Evolutionary conservation across 2,797 vertebrate species (phyloP).

Genomic region (Strix occidentalis): DNA sequence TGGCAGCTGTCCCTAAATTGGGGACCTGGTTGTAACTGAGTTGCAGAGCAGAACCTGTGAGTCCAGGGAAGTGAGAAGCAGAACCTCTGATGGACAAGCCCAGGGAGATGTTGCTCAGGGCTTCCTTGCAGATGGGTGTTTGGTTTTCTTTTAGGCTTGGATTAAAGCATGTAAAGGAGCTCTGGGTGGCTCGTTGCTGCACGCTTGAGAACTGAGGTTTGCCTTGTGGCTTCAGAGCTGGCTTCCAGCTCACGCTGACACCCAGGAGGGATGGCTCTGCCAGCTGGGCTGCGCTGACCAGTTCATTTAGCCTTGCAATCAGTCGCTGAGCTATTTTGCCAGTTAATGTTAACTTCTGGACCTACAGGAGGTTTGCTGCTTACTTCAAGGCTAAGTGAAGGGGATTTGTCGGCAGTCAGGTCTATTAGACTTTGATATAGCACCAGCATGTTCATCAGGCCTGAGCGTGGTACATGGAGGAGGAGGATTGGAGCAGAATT

Average conservation of each 20-base stretch:
- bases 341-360: background rate
- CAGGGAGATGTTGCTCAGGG: background rate
- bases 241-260: background rate
- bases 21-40: background rate
- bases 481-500: conserved; percentile 33
- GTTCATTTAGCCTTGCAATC: background rate
- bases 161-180: background rate
- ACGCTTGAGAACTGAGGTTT: background rate
- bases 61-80: background rate
- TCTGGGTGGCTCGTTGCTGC: background rate
- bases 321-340: background rate
- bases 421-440: conserved; percentile 39
- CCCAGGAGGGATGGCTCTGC: background rate
- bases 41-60: background rate
- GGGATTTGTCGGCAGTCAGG: conserved; percentile 15
- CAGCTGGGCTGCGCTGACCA: background rate
- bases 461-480: background rate
- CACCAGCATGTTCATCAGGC: background rate
- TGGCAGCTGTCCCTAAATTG: rapidly evolving
- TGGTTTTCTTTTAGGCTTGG: background rate
- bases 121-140: background rate
- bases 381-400: conserved; percentile 9
- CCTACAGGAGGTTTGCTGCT: conserved; percentile 16
- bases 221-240: background rate
- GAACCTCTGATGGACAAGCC: background rate